Evolutionary conservation across 2,888 invertebrate genomes (phyloP), one percentile per base, ranked within the genome.

Genomic region (Andricus quercusramuli): DNA sequence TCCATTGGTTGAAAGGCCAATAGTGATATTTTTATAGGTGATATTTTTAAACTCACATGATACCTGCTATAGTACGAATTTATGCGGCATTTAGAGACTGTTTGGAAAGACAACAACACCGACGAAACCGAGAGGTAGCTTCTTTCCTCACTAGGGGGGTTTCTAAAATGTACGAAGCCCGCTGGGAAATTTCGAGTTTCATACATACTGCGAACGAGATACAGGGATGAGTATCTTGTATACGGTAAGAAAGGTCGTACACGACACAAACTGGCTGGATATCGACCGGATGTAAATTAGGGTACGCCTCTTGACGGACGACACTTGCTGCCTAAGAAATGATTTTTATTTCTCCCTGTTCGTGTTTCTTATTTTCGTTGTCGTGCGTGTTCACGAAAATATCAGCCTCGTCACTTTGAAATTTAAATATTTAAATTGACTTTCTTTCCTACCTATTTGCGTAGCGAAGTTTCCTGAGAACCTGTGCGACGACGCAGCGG

Each of bases 181-280:
- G 85, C 84, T 86, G 88, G 89, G 89, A 90, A 90, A 90, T 89
- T 89, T 89, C 88, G 86, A 80, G 83, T 87, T 86, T 88, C 85
- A 85, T 88, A 86, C 84, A 87, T 85, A 84, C 82, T 84, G 82
- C 86, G 81, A 77, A 83, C 70, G 68, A 68, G 79, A 81, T 81
- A 80, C 78, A 76, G 81, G 77, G 84, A 81, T 80, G 77, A 78
- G 59, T 77, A 79, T 81, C 83, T 82, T 82, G 80, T 80, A 80
- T 79, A 81, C 29, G 13, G 32, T 56, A 74, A 74, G 74, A 74
- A 70, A 74, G 74, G 29, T 22, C 32, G 56, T 74, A 74, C 32
- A 70, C 32, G 59, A 56, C 32, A 64, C 17, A 29, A 74, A 56
- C 20, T 25, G 51, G 70, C 32, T 51, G 74, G 51, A 74, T 74